Base-by-base conservation (phyloP, 1,140 invertebrate species). In the Drosophila nigrodunni region DNA sequence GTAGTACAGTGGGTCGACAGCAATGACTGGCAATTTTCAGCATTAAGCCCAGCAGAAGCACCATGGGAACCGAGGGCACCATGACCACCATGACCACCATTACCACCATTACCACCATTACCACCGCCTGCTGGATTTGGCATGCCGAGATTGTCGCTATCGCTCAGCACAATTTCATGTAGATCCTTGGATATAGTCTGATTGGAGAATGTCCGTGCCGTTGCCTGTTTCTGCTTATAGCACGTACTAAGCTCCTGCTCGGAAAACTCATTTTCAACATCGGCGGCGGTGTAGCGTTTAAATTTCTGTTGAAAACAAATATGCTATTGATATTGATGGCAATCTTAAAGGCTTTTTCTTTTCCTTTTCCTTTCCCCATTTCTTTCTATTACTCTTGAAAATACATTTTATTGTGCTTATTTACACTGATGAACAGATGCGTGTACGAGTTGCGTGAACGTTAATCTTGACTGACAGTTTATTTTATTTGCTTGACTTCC, bases 281-380 rank as follows among this genome's bases (percentile, higher is more conserved):
- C 91, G 8, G 90, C 83, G 8, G 90, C 78, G 13, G 90, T 91
- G 44, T 92, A 92, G 50, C 91, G 90, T 54, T 92, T 92, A 72
- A 91, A 91, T 83, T 91, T 92, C 91, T 92, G 60, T 11, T 59
- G 57, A 71, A 49, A 37, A 11, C 35, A 57, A 30, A 30, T 30
- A 30, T 30, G 3, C 25, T 30, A 30, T 30, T 30, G 25, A 57
- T 35, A 41, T 39, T 57, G 15, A 21, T 57, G 39, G 13, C 54
- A 57, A 41, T 41, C 37, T 57, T 39, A 43, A 43, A 43, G 25
- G 6, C 25, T 30, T 30, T 30, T 30, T 30, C 3, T 3, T n/a
- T 25, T 25, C 25, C 4, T 25, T 6, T 30, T 30, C 6, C 25
- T 30, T 30, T 30, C 25, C 18, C 18, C 18, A 21, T 30, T 30